These are phyloP conservation scores for Scrobipalpa costella DNA, from an alignment of 2,888 invertebrate genomes.

Conservation along the genomic window DNA sequence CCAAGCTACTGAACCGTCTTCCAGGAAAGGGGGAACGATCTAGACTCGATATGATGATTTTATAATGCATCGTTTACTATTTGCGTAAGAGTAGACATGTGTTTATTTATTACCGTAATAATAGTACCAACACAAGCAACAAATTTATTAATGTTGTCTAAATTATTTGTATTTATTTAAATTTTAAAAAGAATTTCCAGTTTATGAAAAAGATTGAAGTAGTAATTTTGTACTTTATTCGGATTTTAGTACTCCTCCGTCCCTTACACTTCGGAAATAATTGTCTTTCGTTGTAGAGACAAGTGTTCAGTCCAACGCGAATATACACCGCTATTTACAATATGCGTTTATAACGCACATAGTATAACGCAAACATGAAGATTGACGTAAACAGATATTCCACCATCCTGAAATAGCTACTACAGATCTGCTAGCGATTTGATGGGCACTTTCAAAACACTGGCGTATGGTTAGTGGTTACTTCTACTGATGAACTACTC, in stretches of 20 bases:
- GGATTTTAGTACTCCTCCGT: no score
- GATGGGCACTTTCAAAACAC: neutral
- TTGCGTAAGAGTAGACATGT: neutral
- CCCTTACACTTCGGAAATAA: no score
- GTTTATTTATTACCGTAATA: neutral
- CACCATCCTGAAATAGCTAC: conserved; percentile 21
- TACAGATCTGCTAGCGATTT: conserved; percentile 4
- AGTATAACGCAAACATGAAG: neutral
- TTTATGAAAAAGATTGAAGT: no score
- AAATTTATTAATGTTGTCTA: no score
- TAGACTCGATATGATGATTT: conserved; percentile 39
- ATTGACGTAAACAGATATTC: neutral
- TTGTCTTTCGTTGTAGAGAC: no score
- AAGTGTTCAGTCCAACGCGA: no score
- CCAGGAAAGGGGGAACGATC: conserved; percentile 48
- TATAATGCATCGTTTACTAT: neutral
- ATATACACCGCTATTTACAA: no score
- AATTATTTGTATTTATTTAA: no score
- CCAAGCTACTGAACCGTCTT: conserved; percentile 38
- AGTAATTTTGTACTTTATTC: no score
- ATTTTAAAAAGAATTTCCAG: no score
- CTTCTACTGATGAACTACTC: neutral
- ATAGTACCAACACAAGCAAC: no score
- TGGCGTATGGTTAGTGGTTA: conserved; percentile 6
- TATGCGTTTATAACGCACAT: no score